Conservation (phyloP, 2,113 vertebrate genomes). For the Centropristis striata region DNA sequence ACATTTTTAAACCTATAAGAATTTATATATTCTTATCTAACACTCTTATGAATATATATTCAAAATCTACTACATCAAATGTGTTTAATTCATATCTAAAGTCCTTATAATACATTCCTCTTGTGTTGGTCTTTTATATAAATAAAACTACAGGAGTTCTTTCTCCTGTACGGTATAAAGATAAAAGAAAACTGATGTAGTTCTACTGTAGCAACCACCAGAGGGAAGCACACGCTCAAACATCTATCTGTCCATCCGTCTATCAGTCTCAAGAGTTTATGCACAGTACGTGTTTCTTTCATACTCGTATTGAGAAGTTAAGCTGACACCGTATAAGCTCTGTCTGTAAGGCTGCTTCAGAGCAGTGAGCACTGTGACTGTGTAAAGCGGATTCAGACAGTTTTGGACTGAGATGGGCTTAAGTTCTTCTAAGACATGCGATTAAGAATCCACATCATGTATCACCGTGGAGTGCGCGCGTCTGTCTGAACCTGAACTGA, state of each 20-base stretch:
- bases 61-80: too few relatives aligned
- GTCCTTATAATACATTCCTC: too few relatives aligned
- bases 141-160: too few relatives aligned
- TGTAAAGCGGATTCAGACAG: slow-evolving; percentile 27
- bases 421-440: background rate
- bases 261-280: background rate
- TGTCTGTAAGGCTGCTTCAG: slow-evolving; percentile 15
- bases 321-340: slow-evolving; percentile 13
- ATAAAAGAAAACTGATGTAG: too few relatives aligned
- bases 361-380: background rate
- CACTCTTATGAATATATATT: too few relatives aligned
- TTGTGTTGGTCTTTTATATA: too few relatives aligned
- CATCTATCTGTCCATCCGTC: background rate
- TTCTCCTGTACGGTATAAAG: too few relatives aligned
- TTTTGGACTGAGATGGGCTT: slow-evolving; percentile 18
- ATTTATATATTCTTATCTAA: too few relatives aligned
- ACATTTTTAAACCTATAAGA: too few relatives aligned
- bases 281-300: background rate
- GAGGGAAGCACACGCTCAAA: slow-evolving; percentile 59
- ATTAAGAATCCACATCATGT: slow-evolving; percentile 7
- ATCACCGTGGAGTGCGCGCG: background rate
- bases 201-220: too few relatives aligned
- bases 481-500: slow-evolving; percentile 1
- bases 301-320: slow-evolving; percentile 3
- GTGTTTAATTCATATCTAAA: too few relatives aligned